Percentiles rank a stretch among this genome's conserved stretches.
phyloP scores from a whole-genome alignment of 2,888 invertebrate species.

The Erebia palarica region DNA sequence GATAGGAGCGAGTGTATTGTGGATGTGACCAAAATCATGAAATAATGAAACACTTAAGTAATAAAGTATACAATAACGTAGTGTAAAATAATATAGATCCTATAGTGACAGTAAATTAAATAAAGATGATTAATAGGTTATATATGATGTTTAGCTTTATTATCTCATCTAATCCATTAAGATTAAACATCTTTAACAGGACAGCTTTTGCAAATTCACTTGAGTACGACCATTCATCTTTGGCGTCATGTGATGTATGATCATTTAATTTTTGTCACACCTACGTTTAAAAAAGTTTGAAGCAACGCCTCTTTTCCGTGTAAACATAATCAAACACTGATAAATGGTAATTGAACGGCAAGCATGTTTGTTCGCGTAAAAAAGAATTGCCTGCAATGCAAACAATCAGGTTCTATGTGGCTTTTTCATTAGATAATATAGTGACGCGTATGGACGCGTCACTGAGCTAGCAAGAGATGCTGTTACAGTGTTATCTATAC shows the following conservation, averaged over 20 bases:
- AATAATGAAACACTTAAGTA: too few species aligned
- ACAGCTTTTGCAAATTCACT: background rate
- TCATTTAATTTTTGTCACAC: conserved; percentile 12
- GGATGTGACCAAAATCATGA: too few species aligned
- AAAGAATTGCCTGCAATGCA: conserved; percentile 48
- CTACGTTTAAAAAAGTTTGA: conserved; percentile 12
- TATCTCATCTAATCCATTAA: background rate
- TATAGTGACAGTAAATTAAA: too few species aligned
- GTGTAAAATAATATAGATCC: too few species aligned
- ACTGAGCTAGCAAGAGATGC: conserved; percentile 17
- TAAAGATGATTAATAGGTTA: too few species aligned
- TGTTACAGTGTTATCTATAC: too few species aligned
- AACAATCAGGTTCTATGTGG: conserved; percentile 39
- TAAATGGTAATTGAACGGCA: conserved; percentile 49
- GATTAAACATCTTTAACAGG: background rate
- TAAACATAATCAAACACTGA: conserved; percentile 36
- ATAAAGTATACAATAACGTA: too few species aligned
- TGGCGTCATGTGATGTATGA: background rate
- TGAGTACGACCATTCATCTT: conserved; percentile 12
- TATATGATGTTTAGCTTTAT: background rate
- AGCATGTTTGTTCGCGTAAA: conserved; percentile 45
- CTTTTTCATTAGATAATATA: conserved; percentile 40
- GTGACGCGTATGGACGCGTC: too few species aligned
- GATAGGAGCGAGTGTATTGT: too few species aligned
- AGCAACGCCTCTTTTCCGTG: conserved; percentile 31